Conservation (phyloP, 2,888 invertebrate genomes). For the Phlogophora meticulosa region DNA sequence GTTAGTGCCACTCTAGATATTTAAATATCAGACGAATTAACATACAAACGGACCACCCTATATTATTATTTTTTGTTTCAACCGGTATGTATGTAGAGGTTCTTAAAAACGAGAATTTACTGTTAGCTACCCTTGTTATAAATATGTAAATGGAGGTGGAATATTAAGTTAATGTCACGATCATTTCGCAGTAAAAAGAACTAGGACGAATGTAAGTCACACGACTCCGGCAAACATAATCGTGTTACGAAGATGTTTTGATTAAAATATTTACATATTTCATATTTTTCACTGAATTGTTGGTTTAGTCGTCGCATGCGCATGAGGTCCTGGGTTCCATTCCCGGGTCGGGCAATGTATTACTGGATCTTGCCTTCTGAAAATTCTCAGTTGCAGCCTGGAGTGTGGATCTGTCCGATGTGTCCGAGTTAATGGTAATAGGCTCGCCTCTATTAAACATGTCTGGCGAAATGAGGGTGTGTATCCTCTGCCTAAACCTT, state of each 20-base stretch:
- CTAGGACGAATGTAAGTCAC: slow-evolving; percentile 59
- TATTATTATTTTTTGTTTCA: slow-evolving; percentile 42
- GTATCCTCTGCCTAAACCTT: too few species aligned
- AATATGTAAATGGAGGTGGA: slow-evolving; percentile 57
- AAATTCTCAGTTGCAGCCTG: too few species aligned
- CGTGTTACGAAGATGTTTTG: slow-evolving; percentile 37
- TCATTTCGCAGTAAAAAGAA: slow-evolving; percentile 59
- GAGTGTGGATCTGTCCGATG: too few species aligned
- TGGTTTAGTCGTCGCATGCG: too few species aligned
- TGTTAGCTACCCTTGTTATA: slow-evolving; percentile 67
- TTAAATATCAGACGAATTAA: slow-evolving; percentile 54
- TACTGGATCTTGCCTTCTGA: too few species aligned
- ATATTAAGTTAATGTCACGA: slow-evolving; percentile 54
- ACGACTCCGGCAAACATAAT: slow-evolving; percentile 43
- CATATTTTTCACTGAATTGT: too few species aligned
- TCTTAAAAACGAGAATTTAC: slow-evolving; percentile 60
- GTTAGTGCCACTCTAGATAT: slow-evolving; percentile 51
- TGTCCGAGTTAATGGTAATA: too few species aligned
- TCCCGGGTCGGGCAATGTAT: too few species aligned
- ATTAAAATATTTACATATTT: slow-evolving; percentile 48
- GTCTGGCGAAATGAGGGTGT: too few species aligned
- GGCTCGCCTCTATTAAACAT: too few species aligned
- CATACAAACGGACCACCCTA: slow-evolving; percentile 63
- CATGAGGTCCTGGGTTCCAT: too few species aligned
- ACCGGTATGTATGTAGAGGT: slow-evolving; percentile 53